phyloP scores from a whole-genome alignment of 1,140 invertebrate genomes.

The Ostrea edulis region DNA sequence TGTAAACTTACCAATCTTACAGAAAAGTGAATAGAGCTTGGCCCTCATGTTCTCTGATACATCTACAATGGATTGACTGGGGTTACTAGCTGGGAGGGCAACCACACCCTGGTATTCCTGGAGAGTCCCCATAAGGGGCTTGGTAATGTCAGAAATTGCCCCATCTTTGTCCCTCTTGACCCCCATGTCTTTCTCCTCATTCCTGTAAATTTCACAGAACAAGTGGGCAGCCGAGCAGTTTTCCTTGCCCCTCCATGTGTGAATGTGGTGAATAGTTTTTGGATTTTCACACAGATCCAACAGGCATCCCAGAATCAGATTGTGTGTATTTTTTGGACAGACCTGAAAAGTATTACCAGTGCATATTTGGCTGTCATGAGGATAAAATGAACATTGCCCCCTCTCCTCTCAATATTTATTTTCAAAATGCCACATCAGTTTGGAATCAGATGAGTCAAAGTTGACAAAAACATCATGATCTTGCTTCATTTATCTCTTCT shows the following conservation, averaged over 20 bases:
- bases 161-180: conserved; percentile 74
- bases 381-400: background rate
- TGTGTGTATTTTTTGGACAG: conserved; percentile 78
- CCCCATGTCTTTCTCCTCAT: conserved; percentile 77
- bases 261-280: conserved; percentile 76
- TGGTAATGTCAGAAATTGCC: conserved; percentile 72
- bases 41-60: conserved; percentile 79
- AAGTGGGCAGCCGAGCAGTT: conserved; percentile 76
- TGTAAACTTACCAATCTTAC: conserved; percentile 73
- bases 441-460: background rate
- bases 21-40: conserved; percentile 79
- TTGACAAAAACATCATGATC: background rate
- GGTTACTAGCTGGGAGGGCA: conserved; percentile 70
- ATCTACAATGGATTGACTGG: conserved; percentile 78
- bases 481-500: background rate
- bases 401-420: background rate
- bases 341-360: conserved; percentile 56
- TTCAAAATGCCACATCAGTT: background rate
- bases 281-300: conserved; percentile 79
- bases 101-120: conserved; percentile 73
- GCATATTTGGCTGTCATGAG: background rate
- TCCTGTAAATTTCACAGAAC: conserved; percentile 79
- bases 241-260: conserved; percentile 76
- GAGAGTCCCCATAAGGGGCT: conserved; percentile 75
- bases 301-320: conserved; percentile 78